phyloP scores from a whole-genome alignment of 1,140 invertebrate species.

The Sminthurides bifidus region DNA sequence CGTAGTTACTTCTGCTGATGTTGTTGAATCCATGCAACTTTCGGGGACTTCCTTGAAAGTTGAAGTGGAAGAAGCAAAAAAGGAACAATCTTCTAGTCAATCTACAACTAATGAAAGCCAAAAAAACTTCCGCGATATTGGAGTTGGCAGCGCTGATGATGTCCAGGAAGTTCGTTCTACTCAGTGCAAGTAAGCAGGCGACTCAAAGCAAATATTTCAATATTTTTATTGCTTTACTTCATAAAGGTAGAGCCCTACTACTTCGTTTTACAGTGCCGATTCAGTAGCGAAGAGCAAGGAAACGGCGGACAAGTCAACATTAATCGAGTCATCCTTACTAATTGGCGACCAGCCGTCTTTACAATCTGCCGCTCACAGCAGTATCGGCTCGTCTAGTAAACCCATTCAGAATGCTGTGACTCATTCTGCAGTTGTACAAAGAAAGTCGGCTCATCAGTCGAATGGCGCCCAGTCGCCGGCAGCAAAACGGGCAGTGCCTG shows the following conservation, averaged over 20 bases:
- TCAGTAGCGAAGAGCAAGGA: constrained; percentile 23
- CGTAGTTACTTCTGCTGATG: constrained; percentile 25
- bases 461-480: constrained; percentile 17
- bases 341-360: constrained; percentile 22
- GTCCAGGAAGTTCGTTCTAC: constrained; percentile 24
- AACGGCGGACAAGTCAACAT: constrained; percentile 43
- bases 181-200: constrained; percentile 21
- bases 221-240: background rate
- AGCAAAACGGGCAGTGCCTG: constrained; percentile 23
- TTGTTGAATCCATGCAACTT: too few relatives aligned
- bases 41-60: constrained; percentile 19
- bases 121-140: constrained; percentile 33
- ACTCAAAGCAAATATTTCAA: background rate
- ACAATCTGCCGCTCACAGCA: background rate
- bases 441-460: constrained; percentile 13
- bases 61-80: constrained; percentile 15
- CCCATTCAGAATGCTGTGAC: background rate
- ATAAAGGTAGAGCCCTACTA: too few relatives aligned
- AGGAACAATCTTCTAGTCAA: constrained; percentile 28
- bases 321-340: constrained; percentile 37
- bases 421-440: constrained; percentile 2
- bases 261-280: constrained; percentile 4
- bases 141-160: constrained; percentile 29
- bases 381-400: background rate
- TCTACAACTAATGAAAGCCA: constrained; percentile 15